Evolutionary conservation across 2,797 vertebrate species (phyloP).

Genomic region (Phrynocephalus vlangalii): DNA sequence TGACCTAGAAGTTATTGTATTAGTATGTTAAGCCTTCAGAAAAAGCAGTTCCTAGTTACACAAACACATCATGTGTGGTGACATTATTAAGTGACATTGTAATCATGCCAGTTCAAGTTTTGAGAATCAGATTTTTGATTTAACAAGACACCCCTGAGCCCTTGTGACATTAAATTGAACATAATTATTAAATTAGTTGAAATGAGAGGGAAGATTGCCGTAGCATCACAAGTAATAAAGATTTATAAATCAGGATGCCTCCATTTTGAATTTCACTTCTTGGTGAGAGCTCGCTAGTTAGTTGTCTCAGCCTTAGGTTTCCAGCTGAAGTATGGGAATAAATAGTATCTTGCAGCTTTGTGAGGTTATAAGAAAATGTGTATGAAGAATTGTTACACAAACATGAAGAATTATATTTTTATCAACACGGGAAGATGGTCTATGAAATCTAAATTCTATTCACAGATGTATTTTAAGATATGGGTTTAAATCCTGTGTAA

Average conservation of each 20-base stretch:
- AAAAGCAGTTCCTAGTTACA: background rate
- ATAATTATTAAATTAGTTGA: background rate
- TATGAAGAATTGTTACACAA: background rate
- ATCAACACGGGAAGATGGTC: background rate
- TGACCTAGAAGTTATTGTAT: background rate
- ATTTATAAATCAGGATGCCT: background rate
- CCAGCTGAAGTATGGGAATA: background rate
- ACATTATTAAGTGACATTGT: background rate
- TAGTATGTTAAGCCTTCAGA: background rate
- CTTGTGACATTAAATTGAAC: background rate
- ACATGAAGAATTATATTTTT: background rate
- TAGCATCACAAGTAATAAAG: background rate
- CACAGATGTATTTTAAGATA: background rate
- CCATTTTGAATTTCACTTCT: background rate
- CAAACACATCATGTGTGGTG: background rate
- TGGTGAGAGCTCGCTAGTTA: background rate
- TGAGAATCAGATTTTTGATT: constrained; percentile 12
- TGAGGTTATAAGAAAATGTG: background rate
- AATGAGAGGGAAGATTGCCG: background rate
- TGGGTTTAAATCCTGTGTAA: background rate
- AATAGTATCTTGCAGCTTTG: background rate
- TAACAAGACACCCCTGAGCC: background rate
- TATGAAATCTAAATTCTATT: background rate
- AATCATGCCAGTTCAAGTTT: background rate
- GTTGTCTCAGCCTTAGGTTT: background rate